Percentiles rank a stretch among this genome's conserved stretches.
Conservation (phyloP, 2,113 vertebrate species). For the Regulus satrapa region DNA sequence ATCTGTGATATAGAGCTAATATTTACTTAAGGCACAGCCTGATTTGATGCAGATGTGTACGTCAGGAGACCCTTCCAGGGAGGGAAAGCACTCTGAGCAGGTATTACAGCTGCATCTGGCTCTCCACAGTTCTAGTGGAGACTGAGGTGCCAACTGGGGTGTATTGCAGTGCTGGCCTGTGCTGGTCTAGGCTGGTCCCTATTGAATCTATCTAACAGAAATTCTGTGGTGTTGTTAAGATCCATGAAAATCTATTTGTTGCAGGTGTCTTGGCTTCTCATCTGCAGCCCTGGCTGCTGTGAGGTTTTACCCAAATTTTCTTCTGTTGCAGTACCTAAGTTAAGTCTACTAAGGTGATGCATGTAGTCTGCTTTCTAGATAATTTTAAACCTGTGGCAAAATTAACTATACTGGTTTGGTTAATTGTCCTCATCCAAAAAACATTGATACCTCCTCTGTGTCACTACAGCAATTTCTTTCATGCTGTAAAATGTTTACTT, state of each 20-base stretch:
- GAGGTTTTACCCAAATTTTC: background rate
- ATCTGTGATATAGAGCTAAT: background rate
- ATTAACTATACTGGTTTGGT: conserved; percentile 43
- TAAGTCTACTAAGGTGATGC: background rate
- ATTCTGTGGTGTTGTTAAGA: background rate
- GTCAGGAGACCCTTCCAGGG: background rate
- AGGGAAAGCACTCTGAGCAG: background rate
- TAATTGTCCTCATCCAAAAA: conserved; percentile 35
- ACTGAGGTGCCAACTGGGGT: accelerated
- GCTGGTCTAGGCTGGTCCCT: background rate
- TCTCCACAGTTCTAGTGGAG: background rate
- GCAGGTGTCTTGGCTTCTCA: background rate
- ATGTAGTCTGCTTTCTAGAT: conserved; percentile 11
- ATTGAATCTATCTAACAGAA: background rate
- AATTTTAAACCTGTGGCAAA: conserved; percentile 35
- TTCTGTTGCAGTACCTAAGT: background rate
- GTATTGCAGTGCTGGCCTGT: accelerated
- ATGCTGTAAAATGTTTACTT: background rate
- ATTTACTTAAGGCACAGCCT: background rate
- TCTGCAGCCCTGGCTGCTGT: background rate
- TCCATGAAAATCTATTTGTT: background rate
- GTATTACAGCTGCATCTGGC: background rate
- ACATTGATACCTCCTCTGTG: background rate
- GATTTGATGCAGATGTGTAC: background rate
- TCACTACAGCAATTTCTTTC: conserved; percentile 4